These are phyloP conservation scores for Platichthys stellatus DNA, from an alignment of 2,113 vertebrate species.

Conservation along the genomic window DNA sequence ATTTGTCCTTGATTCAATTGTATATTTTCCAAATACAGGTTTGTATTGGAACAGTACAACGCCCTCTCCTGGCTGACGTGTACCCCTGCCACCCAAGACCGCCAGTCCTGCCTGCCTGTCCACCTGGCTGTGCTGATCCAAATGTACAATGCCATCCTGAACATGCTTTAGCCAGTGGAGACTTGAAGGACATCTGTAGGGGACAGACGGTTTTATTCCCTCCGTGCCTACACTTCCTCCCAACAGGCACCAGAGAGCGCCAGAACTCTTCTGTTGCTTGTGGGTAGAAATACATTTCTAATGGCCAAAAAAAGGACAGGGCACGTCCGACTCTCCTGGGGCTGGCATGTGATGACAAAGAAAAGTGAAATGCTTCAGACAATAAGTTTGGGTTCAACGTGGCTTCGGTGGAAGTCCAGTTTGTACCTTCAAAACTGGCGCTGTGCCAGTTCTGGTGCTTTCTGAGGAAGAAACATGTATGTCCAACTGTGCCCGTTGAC, in stretches of 20 bases:
- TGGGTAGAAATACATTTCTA: slow-evolving; percentile 20
- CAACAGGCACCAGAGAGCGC: slow-evolving; percentile 67
- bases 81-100: slow-evolving; percentile 96
- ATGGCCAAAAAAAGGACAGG: slow-evolving; percentile 35
- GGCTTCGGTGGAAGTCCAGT: slow-evolving; percentile 32
- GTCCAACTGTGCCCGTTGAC: slow-evolving; percentile 52
- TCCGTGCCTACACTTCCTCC: slow-evolving; percentile 60
- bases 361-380: slow-evolving; percentile 41
- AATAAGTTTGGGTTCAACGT: not conserved
- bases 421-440: slow-evolving; percentile 40
- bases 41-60: slow-evolving; percentile 99
- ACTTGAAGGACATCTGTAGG: slow-evolving; percentile 43
- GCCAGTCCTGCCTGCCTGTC: slow-evolving; percentile 97
- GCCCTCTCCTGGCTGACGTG: slow-evolving; percentile 99
- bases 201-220: slow-evolving; percentile 16
- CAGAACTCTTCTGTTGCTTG: slow-evolving; percentile 56
- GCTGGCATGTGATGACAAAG: slow-evolving; percentile 54
- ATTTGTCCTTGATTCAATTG: not conserved
- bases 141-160: slow-evolving; percentile 99
- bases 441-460: slow-evolving; percentile 36
- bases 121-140: slow-evolving; percentile 98
- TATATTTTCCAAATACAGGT: slow-evolving; percentile 78
- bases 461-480: slow-evolving; percentile 29
- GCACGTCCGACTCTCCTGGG: slow-evolving; percentile 28
- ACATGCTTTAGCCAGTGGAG: slow-evolving; percentile 86